Conservation (phyloP, 2,888 invertebrate genomes). For the Mimachlamys varia region DNA sequence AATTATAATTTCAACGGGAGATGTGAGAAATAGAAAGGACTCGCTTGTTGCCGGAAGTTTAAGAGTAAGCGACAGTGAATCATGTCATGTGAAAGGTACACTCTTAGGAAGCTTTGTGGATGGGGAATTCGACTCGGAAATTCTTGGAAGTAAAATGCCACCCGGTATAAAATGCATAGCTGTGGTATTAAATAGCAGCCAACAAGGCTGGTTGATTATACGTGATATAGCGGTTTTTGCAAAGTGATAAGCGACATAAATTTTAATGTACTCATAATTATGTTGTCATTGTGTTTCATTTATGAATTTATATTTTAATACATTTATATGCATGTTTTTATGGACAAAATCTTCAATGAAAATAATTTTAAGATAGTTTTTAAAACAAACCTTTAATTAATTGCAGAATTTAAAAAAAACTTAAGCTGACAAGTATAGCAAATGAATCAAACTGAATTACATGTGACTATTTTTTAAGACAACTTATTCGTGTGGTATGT, state of each 20-base stretch:
- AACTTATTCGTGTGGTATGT: too few relatives aligned
- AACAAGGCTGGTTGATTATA: constrained; percentile 29
- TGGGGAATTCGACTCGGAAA: constrained; percentile 42
- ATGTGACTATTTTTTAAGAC: too few relatives aligned
- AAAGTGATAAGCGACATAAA: background rate
- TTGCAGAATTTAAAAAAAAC: too few relatives aligned
- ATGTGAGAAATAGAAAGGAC: constrained; percentile 46
- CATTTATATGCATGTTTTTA: too few relatives aligned
- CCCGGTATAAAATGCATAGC: constrained; percentile 37
- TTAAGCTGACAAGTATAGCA: too few relatives aligned
- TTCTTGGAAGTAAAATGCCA: constrained; percentile 39
- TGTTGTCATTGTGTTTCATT: background rate
- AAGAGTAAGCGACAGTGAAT: background rate
- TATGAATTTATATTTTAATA: too few relatives aligned
- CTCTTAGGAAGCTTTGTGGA: constrained; percentile 32
- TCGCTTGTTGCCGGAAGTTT: constrained; percentile 38
- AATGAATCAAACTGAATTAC: too few relatives aligned
- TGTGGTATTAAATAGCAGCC: background rate
- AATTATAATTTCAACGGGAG: constrained; percentile 61
- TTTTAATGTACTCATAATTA: background rate
- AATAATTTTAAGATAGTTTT: too few relatives aligned
- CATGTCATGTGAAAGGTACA: background rate
- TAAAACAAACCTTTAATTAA: too few relatives aligned
- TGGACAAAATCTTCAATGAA: too few relatives aligned
- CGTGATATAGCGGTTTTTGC: constrained; percentile 37